Evolutionary conservation across 2,888 invertebrate genomes (phyloP).

Genomic region (Hoplodrina ambigua): DNA sequence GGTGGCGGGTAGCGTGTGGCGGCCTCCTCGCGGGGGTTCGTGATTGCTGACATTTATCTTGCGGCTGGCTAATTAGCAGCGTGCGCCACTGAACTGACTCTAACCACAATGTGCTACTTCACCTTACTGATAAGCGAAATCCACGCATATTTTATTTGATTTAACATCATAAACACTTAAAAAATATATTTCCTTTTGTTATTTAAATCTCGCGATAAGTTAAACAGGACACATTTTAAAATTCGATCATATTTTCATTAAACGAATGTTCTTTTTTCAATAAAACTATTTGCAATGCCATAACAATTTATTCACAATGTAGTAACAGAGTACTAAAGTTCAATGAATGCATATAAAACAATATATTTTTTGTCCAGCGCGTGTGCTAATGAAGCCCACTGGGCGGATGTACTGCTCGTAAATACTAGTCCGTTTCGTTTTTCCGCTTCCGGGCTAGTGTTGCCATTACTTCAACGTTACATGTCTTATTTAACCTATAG

Average conservation of each 20-base stretch:
- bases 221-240: neutral
- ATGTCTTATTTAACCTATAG: constrained; percentile 85
- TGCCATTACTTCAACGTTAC: constrained; percentile 84
- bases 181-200: neutral
- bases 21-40: constrained; percentile 74
- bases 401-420: constrained; percentile 87
- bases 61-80: constrained; percentile 82
- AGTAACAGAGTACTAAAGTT: constrained; percentile 65
- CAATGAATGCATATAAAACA: constrained; percentile 69
- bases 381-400: constrained; percentile 82
- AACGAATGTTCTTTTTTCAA: constrained; percentile 15
- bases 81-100: constrained; percentile 69
- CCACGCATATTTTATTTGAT: constrained; percentile 24
- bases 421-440: constrained; percentile 89
- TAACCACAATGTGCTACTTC: constrained; percentile 68
- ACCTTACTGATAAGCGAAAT: constrained; percentile 49
- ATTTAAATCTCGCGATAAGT: constrained; percentile 1
- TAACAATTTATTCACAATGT: constrained; percentile 32
- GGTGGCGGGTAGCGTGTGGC: constrained; percentile 65
- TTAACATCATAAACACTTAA: neutral
- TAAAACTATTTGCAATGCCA: constrained; percentile 15
- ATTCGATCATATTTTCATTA: neutral
- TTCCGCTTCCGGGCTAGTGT: constrained; percentile 86
- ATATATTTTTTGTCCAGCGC: constrained; percentile 71
- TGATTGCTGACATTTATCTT: constrained; percentile 88